These are phyloP conservation scores for Spatulosminthurus flaviceps DNA, from an alignment of 2,888 invertebrate species.

Conservation along the genomic window DNA sequence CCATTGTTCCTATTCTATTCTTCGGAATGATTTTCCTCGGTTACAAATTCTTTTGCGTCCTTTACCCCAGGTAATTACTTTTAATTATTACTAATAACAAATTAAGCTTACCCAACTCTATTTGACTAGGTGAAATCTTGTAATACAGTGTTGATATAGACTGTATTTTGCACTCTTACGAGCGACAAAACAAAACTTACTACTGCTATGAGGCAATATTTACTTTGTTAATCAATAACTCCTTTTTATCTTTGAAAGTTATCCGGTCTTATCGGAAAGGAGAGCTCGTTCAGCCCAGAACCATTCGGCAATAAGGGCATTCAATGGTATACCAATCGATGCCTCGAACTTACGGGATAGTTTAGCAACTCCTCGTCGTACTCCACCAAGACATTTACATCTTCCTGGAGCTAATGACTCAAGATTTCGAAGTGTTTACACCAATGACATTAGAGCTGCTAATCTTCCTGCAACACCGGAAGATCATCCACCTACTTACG, in stretches of 20 bases:
- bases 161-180: too few relatives aligned
- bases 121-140: too few relatives aligned
- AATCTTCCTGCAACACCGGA: not conserved
- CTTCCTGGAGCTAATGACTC: not conserved
- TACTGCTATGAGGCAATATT: too few relatives aligned
- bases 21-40: conserved; percentile 46
- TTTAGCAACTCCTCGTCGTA: conserved; percentile 10
- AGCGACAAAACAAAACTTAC: too few relatives aligned
- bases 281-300: conserved; percentile 29
- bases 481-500: conserved; percentile 34
- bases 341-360: conserved; percentile 32
- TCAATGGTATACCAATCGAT: conserved; percentile 39
- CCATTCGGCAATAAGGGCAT: conserved; percentile 26
- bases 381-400: not conserved
- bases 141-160: too few relatives aligned
- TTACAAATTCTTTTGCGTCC: conserved; percentile 47
- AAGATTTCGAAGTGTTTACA: not conserved
- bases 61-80: conserved; percentile 41
- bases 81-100: not conserved
- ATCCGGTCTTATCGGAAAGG: conserved; percentile 36
- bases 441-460: not conserved
- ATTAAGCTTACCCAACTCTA: too few relatives aligned
- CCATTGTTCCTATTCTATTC: conserved; percentile 42
- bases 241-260: not conserved
- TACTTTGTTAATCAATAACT: too few relatives aligned